Percentiles rank a stretch among this genome's conserved stretches.
phyloP scores from a whole-genome alignment of 1,140 invertebrate genomes.

The Pseudoatta argentina region DNA sequence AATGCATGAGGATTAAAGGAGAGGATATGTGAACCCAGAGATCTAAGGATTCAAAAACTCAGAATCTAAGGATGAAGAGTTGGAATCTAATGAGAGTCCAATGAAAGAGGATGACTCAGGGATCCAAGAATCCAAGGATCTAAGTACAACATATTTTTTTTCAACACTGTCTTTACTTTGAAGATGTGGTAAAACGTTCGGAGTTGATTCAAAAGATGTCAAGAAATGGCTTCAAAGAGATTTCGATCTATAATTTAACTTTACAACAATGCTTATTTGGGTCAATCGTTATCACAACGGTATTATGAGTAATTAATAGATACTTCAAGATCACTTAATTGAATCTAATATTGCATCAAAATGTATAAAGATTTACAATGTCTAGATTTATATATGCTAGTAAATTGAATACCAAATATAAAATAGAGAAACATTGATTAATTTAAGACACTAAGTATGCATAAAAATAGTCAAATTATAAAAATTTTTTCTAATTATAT shows the following conservation, averaged over 20 bases:
- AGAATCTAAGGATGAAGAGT: not conserved
- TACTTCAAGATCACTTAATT: not conserved
- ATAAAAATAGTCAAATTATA: not conserved
- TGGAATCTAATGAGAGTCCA: not conserved
- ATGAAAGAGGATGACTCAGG: not conserved
- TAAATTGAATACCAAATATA: slow-evolving; percentile 10
- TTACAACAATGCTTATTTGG: not conserved
- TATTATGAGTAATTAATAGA: not conserved
- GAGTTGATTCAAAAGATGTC: slow-evolving; percentile 89
- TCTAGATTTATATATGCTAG: too few relatives aligned
- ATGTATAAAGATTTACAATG: not conserved
- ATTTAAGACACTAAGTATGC: not conserved
- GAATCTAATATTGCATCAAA: not conserved
- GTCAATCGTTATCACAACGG: not conserved
- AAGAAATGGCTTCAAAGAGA: slow-evolving; percentile 88
- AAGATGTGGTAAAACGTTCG: slow-evolving; percentile 91
- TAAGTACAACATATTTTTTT: not conserved
- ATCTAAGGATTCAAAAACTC: not conserved
- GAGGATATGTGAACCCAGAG: not conserved
- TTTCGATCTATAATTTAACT: slow-evolving; percentile 46
- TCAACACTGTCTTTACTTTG: slow-evolving; percentile 53
- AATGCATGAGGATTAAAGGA: slow-evolving; percentile 14
- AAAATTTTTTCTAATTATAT: not conserved
- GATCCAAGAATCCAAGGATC: not conserved
- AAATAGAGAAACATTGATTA: not conserved